A percentile compares a stretch with the other conserved stretches of the same genome.
Conservation (phyloP, 2,888 invertebrate species). For the Girardia tigrina region DNA sequence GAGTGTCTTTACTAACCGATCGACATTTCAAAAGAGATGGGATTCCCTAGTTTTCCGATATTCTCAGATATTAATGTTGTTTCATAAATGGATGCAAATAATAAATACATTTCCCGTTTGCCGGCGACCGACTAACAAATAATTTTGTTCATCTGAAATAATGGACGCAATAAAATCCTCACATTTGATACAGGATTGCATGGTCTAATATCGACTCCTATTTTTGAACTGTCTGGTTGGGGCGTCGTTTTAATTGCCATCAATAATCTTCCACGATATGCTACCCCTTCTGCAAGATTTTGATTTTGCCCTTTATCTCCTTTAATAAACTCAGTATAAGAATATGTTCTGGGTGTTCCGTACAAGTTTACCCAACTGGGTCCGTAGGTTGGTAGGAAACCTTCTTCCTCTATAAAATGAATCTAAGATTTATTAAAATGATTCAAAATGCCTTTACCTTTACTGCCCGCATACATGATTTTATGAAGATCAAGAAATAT, state of each 20-base stretch:
- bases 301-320: constrained; percentile 9
- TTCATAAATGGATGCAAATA: background rate
- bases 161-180: no score
- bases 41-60: background rate
- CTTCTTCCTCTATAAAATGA: background rate
- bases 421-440: background rate
- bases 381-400: background rate
- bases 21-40: background rate
- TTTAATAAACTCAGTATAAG: background rate
- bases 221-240: background rate
- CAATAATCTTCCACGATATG: background rate
- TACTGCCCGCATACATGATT: constrained; percentile 28
- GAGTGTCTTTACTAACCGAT: background rate
- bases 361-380: background rate
- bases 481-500: constrained; percentile 26
- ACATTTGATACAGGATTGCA: constrained; percentile 16
- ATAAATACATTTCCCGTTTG: constrained; percentile 13
- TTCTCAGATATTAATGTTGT: background rate
- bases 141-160: no score
- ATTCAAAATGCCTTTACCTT: background rate
- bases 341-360: background rate
- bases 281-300: constrained; percentile 4
- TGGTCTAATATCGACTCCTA: background rate
- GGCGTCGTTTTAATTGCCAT: background rate
- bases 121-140: background rate